These are phyloP conservation scores for Cistogaster globosa DNA, from an alignment of 2,888 invertebrate genomes.

Conservation along the genomic window DNA sequence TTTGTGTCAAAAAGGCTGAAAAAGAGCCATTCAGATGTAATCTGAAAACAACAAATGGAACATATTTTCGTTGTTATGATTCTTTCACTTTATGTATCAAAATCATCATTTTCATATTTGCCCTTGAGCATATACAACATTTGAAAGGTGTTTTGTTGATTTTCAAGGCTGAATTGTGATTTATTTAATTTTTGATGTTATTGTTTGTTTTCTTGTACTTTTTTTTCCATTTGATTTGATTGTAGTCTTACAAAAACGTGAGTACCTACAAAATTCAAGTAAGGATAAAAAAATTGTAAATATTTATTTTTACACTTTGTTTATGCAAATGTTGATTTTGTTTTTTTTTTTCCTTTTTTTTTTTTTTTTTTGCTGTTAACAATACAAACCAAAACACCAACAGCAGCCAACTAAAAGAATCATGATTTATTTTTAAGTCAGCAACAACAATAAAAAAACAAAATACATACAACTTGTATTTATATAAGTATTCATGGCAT, in stretches of 20 bases:
- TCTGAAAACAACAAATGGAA: slow-evolving; percentile 31
- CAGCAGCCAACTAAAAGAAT: slow-evolving; percentile 21
- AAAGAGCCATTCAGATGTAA: slow-evolving; percentile 25
- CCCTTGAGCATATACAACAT: slow-evolving; percentile 34
- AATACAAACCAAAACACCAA: slow-evolving; percentile 11
- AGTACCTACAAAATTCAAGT: slow-evolving; percentile 23
- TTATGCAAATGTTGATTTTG: slow-evolving; percentile 48
- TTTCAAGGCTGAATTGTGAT: slow-evolving; percentile 59
- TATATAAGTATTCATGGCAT: slow-evolving; percentile 28
- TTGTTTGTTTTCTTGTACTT: slow-evolving; percentile 1
- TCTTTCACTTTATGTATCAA: slow-evolving; percentile 1
- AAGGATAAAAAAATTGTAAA: slow-evolving; percentile 22
- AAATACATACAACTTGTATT: neutral
- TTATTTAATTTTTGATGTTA: slow-evolving; percentile 32
- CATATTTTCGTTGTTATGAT: slow-evolving; percentile 35
- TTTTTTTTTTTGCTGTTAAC: slow-evolving; percentile 6
- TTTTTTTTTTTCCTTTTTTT: too few relatives aligned
- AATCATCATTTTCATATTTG: neutral
- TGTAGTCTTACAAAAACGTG: slow-evolving; percentile 19
- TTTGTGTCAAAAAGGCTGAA: neutral
- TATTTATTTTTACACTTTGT: slow-evolving; percentile 55
- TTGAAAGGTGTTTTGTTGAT: slow-evolving; percentile 64
- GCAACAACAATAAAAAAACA: slow-evolving; percentile 2
- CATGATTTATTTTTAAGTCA: slow-evolving; percentile 45
- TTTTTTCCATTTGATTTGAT: slow-evolving; percentile 9